A percentile compares a stretch with the other conserved stretches of the same genome.
Evolutionary conservation across 2,797 vertebrate species (phyloP).

Genomic region (Acanthopagrus latus): DNA sequence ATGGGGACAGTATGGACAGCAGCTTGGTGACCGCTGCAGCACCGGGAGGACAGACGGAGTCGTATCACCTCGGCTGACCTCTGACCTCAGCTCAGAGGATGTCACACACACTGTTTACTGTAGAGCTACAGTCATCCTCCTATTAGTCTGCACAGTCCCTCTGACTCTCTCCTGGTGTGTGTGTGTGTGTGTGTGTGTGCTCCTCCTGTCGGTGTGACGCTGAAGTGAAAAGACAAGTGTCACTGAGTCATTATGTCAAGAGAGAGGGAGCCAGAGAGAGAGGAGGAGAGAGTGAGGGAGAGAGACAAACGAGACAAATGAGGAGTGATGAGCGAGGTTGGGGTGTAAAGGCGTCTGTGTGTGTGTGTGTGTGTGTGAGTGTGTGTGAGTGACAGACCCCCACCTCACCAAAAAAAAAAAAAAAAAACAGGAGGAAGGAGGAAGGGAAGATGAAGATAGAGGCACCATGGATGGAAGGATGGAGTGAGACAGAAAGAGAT

Average conservation of each 20-base stretch:
- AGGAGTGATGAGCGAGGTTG: slow-evolving; percentile 55
- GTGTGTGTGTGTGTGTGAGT: not conserved
- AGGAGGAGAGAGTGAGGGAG: slow-evolving; percentile 22
- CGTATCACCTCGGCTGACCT: slow-evolving; percentile 56
- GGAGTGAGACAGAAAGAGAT: slow-evolving; percentile 4
- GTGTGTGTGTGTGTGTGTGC: slow-evolving; percentile 13
- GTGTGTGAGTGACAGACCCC: slow-evolving; percentile 17
- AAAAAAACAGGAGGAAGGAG: not conserved
- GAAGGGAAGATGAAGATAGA: slow-evolving; percentile 16
- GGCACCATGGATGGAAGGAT: slow-evolving; percentile 12
- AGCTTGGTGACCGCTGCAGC: slow-evolving; percentile 65
- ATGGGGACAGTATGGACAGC: slow-evolving; percentile 60
- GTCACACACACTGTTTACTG: slow-evolving; percentile 43
- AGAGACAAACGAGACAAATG: slow-evolving; percentile 48
- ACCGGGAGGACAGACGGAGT: slow-evolving; percentile 41
- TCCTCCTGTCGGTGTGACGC: slow-evolving; percentile 36
- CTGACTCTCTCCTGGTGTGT: slow-evolving; percentile 21
- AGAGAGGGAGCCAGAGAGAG: slow-evolving; percentile 27
- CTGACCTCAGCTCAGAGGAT: slow-evolving; percentile 50
- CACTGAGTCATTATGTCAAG: slow-evolving; percentile 58
- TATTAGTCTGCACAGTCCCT: slow-evolving; percentile 5
- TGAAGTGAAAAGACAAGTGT: slow-evolving; percentile 66
- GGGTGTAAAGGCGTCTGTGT: slow-evolving; percentile 37
- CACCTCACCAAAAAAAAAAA: too few relatives aligned
- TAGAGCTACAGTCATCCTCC: slow-evolving; percentile 42